Evolutionary conservation across 2,888 invertebrate genomes (phyloP), one percentile per base, ranked within the genome.

Genomic region (Sipha maydis): DNA sequence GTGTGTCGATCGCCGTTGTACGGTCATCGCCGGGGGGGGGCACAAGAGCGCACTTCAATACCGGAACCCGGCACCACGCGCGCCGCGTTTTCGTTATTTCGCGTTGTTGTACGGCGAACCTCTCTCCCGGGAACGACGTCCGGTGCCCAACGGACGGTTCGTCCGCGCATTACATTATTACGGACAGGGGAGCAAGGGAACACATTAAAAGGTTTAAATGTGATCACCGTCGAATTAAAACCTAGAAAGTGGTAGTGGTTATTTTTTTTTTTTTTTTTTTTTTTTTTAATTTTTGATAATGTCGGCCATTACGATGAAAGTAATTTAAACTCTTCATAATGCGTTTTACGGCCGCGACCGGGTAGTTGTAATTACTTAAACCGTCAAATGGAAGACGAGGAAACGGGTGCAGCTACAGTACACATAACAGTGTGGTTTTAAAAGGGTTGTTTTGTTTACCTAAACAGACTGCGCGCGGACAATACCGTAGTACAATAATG

Each of bases 371-470:
- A 86, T 86, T 86, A 86, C 79, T 86, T 86, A 86, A 86, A 77
- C 86, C 86, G 73, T 86, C 86, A 86, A 80, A 73, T 48, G 67
- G 38, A 28, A 34, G 25, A 79, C 19, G 67, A 69, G 38, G 79
- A 86, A 38, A 79, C 38, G 71, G 71, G 54, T 17, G 28, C 41
- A 61, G 31, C 83, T 31, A 34, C 31, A 5, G 31, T 71, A 41
- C 80, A 9, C 48, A 84, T 41, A 76, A 83, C 76, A 31, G 84
- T 34, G 61, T 34, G 61, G 84, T 85, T 85, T 85, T 69, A 80
- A 80, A 86, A 86, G 86, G 86, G 86, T 86, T 73, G 79, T 86
- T 86, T 79, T 86, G 86, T 86, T 86, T 79, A 73, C 86, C 54
- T 38, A 79, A 79, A 86, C 71, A 85, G 48, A 54, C 78, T 54